phyloP scores from a whole-genome alignment of 2,797 vertebrate species.

The Kryptolebias ocellatus region DNA sequence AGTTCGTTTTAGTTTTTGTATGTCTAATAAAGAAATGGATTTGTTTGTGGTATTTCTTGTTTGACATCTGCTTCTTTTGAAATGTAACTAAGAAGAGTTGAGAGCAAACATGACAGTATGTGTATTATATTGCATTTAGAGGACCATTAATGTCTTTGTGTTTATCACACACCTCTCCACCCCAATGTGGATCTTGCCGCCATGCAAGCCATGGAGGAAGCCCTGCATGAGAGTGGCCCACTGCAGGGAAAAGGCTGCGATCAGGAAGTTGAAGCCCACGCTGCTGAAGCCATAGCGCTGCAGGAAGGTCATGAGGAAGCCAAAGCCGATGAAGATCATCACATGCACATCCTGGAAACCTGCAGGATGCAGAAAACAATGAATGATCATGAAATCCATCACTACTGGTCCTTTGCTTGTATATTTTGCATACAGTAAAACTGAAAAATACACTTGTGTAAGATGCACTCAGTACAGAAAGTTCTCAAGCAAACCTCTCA shows the following conservation, averaged over 20 bases:
- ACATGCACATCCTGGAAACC: slow-evolving; percentile 90
- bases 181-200: slow-evolving; percentile 85
- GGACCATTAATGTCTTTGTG: not conserved
- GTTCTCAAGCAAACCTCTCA: too few relatives aligned
- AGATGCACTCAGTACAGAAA: too few relatives aligned
- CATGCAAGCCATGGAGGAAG: slow-evolving; percentile 82
- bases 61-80: too few relatives aligned
- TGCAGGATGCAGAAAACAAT: slow-evolving; percentile 41
- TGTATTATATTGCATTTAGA: too few relatives aligned
- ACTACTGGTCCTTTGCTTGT: not conserved
- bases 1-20: too few relatives aligned
- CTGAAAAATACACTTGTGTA: not conserved
- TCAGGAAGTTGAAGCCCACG: slow-evolving; percentile 88
- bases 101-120: too few relatives aligned
- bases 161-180: slow-evolving; percentile 82
- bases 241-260: slow-evolving; percentile 87
- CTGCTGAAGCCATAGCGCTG: slow-evolving; percentile 88
- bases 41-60: too few relatives aligned
- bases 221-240: slow-evolving; percentile 93
- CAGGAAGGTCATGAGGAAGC: slow-evolving; percentile 93
- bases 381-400: not conserved
- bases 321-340: slow-evolving; percentile 92
- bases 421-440: not conserved
- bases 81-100: too few relatives aligned
- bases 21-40: too few relatives aligned